Base-by-base conservation (phyloP, 2,797 vertebrate species). In the Taeniopygia guttata region DNA sequence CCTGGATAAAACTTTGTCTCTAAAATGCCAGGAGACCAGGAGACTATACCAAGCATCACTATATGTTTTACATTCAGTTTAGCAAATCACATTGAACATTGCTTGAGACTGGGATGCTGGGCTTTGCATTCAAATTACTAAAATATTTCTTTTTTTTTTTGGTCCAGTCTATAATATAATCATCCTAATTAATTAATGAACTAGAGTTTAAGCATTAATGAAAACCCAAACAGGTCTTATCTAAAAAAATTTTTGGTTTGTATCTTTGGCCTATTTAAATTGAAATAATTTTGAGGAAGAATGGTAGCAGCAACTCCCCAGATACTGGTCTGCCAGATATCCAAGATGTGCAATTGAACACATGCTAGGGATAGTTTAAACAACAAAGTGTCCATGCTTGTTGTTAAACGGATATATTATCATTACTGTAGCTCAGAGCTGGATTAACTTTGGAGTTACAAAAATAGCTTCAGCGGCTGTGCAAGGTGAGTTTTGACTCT, bases 371-470 rank as follows among this genome's bases (percentile, higher is more conserved):
- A 15, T 23, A 42, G 48, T 72, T 85, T 79, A 84, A 87, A 82
- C 23, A 81, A 55, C 27, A 25, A 83, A 77, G 40, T 90, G 93
- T 76, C 82, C 32, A 45, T n/a, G 66, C 38, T 64, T 77, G 68
- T 68, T 72, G 59, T 66, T 94, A 93, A 94, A 92, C 13, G 34
- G 69, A 82, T 93, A 55, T 72, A 54, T 84, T 64, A 77, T 88
- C 45, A 45, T 94, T 60, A 78, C 68, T 26, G 38, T 76, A 92
- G 69, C 79, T 95, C 85, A 86, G 86, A 94, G 90, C 51, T 87
- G 84, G 90, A 96, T 96, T 95, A 91, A 87, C 76, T 96, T 88
- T 89, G 76, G 83, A 79, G 66, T 30, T 75, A 84, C 74, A 94
- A 88, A 81, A 96, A 92, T 82, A 90, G 86, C 89, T 82, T 93